Evolutionary conservation across 2,113 vertebrate species (phyloP).

Genomic region (Muntiacus reevesi): DNA sequence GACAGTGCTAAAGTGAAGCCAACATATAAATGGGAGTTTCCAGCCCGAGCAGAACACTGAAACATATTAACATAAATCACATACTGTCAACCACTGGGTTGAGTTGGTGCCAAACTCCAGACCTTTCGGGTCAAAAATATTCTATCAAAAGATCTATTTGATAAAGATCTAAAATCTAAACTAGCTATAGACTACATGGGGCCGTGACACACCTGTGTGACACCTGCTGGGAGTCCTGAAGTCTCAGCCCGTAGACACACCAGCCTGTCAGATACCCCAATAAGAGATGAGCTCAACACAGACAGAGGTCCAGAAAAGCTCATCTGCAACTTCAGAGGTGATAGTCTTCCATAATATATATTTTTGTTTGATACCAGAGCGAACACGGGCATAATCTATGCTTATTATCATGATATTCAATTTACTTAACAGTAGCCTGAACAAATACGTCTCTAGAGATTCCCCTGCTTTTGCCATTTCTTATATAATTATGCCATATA

Average conservation of each 20-base stretch:
- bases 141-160: neutral
- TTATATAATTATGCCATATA: neutral
- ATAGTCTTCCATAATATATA: neutral
- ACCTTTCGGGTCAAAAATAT: neutral
- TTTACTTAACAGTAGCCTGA: neutral
- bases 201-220: neutral
- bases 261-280: neutral
- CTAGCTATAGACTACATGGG: neutral
- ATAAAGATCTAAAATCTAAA: neutral
- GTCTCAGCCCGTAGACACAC: neutral
- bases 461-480: neutral
- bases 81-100: neutral
- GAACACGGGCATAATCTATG: neutral
- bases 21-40: slow-evolving; percentile 26
- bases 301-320: neutral
- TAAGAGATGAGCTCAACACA: neutral
- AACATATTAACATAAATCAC: neutral
- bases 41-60: neutral
- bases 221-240: neutral
- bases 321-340: neutral
- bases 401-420: neutral
- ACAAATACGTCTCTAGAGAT: neutral
- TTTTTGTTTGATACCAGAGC: slow-evolving; percentile 1
- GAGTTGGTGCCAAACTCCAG: slow-evolving; percentile 20
- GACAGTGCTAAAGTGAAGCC: slow-evolving; percentile 14